These are phyloP conservation scores for Geodia barretti DNA, from an alignment of 37 sponge, comb jelly and placozoan species.

Conservation along the genomic window DNA sequence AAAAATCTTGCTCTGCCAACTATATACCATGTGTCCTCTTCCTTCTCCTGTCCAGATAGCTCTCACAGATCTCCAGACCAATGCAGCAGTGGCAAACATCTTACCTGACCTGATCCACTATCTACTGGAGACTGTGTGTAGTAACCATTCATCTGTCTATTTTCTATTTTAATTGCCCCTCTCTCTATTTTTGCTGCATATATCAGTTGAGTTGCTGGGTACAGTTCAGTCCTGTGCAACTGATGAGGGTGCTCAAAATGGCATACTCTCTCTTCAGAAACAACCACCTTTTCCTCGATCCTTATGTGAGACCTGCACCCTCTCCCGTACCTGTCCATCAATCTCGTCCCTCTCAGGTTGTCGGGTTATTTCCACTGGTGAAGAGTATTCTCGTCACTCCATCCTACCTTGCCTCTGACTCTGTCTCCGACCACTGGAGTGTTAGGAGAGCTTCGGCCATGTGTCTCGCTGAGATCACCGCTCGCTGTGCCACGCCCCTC, in stretches of 20 bases:
- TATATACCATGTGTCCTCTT: too few species aligned
- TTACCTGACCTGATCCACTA: constrained; percentile 63
- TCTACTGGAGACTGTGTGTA: constrained; percentile 53
- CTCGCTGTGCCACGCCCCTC: constrained; percentile 14
- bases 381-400: constrained; percentile 36
- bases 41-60: constrained; percentile 57
- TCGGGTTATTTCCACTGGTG: constrained; percentile 18
- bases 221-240: constrained; percentile 44
- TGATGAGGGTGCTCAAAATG: constrained; percentile 43
- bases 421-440: constrained; percentile 34
- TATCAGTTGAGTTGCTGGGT: constrained; percentile 35
- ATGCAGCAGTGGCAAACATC: constrained; percentile 46
- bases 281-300: constrained; percentile 57
- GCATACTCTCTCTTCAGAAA: constrained; percentile 52
- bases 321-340: not conserved
- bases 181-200: not conserved
- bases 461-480: constrained; percentile 35
- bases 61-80: constrained; percentile 58
- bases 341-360: constrained; percentile 1
- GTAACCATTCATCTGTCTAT: not conserved
- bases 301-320: constrained; percentile 31
- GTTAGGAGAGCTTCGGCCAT: constrained; percentile 53
- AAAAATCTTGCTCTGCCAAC: not conserved
- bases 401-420: constrained; percentile 5
- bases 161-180: not conserved